Conservation (phyloP, 2,797 vertebrate species). For the Octomys mimax region DNA sequence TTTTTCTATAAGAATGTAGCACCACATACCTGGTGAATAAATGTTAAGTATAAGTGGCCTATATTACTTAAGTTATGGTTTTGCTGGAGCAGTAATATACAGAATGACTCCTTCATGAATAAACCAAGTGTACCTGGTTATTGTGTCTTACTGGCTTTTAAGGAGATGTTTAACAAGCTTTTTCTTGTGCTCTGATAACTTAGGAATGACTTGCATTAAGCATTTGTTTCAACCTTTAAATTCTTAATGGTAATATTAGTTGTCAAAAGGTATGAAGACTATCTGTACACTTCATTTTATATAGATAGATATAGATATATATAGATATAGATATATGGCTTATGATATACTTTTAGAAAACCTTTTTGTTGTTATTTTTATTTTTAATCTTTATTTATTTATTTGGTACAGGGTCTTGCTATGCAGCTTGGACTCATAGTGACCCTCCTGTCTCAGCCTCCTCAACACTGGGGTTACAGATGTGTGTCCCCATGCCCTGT, state of each 20-base stretch:
- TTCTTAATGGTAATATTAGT: slow-evolving; percentile 44
- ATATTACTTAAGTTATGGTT: slow-evolving; percentile 57
- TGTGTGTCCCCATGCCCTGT: too few species aligned
- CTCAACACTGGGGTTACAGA: too few species aligned
- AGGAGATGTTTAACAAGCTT: background rate
- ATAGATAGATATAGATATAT: background rate
- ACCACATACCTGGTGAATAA: slow-evolving; percentile 42
- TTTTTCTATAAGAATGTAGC: slow-evolving; percentile 58
- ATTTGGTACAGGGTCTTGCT: too few species aligned
- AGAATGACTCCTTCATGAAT: slow-evolving; percentile 49
- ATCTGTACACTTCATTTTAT: background rate
- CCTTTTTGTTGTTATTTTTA: background rate
- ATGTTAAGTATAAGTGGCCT: slow-evolving; percentile 30
- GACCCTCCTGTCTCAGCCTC: too few species aligned
- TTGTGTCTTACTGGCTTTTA: slow-evolving; percentile 43
- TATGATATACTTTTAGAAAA: slow-evolving; percentile 26
- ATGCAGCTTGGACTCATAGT: background rate
- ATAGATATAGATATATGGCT: background rate
- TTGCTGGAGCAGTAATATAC: slow-evolving; percentile 37
- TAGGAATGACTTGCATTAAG: slow-evolving; percentile 41
- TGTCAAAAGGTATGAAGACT: slow-evolving; percentile 15
- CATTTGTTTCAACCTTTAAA: slow-evolving; percentile 31
- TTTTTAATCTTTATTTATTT: too few species aligned
- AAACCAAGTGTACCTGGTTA: slow-evolving; percentile 29
- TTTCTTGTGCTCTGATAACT: slow-evolving; percentile 38